Base-by-base conservation (phyloP, 2,113 vertebrate genomes). In the Donacobius atricapilla region DNA sequence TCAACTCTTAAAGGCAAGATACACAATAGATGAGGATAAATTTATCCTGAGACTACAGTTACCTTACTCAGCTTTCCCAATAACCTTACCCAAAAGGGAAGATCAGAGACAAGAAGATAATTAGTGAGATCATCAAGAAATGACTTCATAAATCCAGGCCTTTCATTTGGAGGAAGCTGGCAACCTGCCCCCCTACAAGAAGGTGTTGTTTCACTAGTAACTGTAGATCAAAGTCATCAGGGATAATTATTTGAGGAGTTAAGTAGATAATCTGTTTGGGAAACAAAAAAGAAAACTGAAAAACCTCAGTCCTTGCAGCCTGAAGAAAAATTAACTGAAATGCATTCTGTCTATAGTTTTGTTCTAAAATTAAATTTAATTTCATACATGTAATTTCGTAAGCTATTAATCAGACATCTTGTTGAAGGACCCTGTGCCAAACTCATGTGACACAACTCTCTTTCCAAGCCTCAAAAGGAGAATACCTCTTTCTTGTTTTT, bases 91-190 rank as follows among this genome's bases (percentile, higher is more conserved):
- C 82, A 83, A 95, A 96, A 94, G 87, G 79, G 86, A 96, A 95
- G 95, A 97, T 97, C 91, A 97, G 83, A 96, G 95, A 87, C 83
- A 96, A 93, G 82, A 91, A 94, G 81, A 82, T 95, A 97, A 96
- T 94, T 91, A 88, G 87, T 96, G 92, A 96, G 94, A 96, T 92
- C 92, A 91, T 81, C 80, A 90, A 93, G 79, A 95, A 95, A 93
- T 96, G 7, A 96, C 76, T 92, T 95, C 93, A 97, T 96, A 85
- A 96, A 23, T 42, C 61, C 68, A 65, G 58, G 54, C 54, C 78
- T 96, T 96, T 94, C 77, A 88, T 97, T 76, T 94, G 58, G 82
- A 97, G 83, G 90, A 96, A 96, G 35, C 73, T 97, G 97, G 96
- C 95, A 96, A 76, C 61, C 72, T 93, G 83, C 91, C 95, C 12